These are phyloP conservation scores for Muscicapa striata DNA, from an alignment of 2,797 vertebrate species.

Conservation along the genomic window DNA sequence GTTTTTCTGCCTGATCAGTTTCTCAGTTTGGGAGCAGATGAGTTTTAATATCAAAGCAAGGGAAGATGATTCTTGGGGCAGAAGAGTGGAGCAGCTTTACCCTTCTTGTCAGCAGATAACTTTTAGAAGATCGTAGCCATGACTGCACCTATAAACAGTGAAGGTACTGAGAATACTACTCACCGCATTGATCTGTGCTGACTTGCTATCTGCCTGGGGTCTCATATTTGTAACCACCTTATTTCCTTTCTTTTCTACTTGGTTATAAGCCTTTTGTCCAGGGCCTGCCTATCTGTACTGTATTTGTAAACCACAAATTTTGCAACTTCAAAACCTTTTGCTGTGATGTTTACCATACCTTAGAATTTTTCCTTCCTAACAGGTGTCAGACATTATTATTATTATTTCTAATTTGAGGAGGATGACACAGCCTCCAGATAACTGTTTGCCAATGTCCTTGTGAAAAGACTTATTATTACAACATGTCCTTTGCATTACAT, in stretches of 20 bases:
- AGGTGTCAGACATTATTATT: background rate
- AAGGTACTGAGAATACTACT: background rate
- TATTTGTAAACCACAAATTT: background rate
- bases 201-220: background rate
- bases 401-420: background rate
- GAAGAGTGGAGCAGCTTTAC: background rate
- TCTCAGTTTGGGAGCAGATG: background rate
- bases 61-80: background rate
- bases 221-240: background rate
- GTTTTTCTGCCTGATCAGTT: background rate
- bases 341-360: background rate
- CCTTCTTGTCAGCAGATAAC: background rate
- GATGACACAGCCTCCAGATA: background rate
- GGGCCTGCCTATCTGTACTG: background rate
- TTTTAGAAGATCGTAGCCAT: background rate
- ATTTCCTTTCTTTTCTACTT: background rate
- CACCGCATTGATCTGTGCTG: background rate
- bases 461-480: background rate
- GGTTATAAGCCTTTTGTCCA: background rate
- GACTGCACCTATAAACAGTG: background rate
- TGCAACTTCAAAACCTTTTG: background rate
- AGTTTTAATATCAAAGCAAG: background rate
- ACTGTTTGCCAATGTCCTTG: background rate
- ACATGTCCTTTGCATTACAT: background rate
- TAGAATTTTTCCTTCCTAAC: background rate